Evolutionary conservation across 2,888 invertebrate species (phyloP).

Genomic region (Pegoplata infirma): DNA sequence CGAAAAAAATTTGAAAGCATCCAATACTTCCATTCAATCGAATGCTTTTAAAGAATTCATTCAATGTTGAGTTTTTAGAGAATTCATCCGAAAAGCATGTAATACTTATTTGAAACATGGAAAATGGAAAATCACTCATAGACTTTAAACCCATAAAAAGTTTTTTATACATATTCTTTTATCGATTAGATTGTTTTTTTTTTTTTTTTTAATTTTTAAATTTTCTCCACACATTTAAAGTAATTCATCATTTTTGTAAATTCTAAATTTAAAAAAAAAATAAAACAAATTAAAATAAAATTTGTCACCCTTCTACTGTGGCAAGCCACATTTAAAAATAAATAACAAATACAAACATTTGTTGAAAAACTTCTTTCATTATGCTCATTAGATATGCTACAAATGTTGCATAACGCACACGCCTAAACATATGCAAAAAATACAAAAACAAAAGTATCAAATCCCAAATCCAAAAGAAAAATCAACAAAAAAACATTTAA

Average conservation of each 20-base stretch:
- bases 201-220: too few relatives aligned
- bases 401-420: slow-evolving; percentile 62
- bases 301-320: slow-evolving; percentile 23
- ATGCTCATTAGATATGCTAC: slow-evolving; percentile 61
- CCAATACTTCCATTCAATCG: too few relatives aligned
- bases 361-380: slow-evolving; percentile 51
- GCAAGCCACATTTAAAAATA: slow-evolving; percentile 18
- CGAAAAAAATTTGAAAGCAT: too few relatives aligned
- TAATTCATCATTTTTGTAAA: slow-evolving; percentile 51
- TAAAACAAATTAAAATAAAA: slow-evolving; percentile 36
- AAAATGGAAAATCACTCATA: too few relatives aligned
- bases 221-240: not conserved
- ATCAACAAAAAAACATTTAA: not conserved
- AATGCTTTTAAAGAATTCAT: too few relatives aligned
- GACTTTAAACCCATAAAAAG: too few relatives aligned
- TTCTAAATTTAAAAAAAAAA: not conserved
- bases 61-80: too few relatives aligned
- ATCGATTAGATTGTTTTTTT: too few relatives aligned
- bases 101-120: too few relatives aligned
- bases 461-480: slow-evolving; percentile 9
- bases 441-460: too few relatives aligned
- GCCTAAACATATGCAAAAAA: slow-evolving; percentile 58
- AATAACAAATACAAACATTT: slow-evolving; percentile 48
- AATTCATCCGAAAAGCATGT: too few relatives aligned
- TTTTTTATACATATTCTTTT: too few relatives aligned